Evolutionary conservation across 2,113 vertebrate genomes (phyloP).

Genomic region (Canis aureus): DNA sequence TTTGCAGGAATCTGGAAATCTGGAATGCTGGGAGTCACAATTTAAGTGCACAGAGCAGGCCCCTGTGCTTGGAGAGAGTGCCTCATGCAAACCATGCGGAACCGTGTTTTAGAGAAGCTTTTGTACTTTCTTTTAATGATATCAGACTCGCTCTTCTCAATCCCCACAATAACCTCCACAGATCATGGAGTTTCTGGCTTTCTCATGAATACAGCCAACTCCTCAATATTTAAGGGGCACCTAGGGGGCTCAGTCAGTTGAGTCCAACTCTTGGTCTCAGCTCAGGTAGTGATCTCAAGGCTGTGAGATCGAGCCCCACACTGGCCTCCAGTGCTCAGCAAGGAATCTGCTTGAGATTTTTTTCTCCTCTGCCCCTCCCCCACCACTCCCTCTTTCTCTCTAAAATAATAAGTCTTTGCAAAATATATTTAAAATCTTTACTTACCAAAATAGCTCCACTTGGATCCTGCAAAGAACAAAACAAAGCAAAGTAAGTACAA

Average conservation of each 20-base stretch:
- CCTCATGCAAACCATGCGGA: rapidly evolving
- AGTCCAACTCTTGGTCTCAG: not conserved
- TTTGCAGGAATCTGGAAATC: not conserved
- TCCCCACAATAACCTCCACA: not conserved
- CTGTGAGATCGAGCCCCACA: not conserved
- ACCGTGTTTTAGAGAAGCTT: not conserved
- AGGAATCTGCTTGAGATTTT: not conserved
- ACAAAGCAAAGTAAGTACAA: constrained; percentile 66
- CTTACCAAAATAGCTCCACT: constrained; percentile 95
- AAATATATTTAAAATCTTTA: constrained; percentile 73
- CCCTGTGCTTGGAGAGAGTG: not conserved
- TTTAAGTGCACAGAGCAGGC: not conserved
- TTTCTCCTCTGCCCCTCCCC: not conserved
- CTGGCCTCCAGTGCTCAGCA: not conserved
- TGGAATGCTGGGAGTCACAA: not conserved
- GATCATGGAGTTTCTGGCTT: not conserved
- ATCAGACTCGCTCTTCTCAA: not conserved
- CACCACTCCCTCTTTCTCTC: not conserved
- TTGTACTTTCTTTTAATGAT: not conserved
- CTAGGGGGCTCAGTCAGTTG: not conserved
- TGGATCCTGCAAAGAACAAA: constrained; percentile 90
- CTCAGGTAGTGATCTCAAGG: not conserved
- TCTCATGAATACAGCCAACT: not conserved
- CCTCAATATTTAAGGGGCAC: constrained; percentile 47
- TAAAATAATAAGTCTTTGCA: not conserved